Evolutionary conservation across 1,140 invertebrate genomes (phyloP).

Genomic region (Diplogasteroides magnus): DNA sequence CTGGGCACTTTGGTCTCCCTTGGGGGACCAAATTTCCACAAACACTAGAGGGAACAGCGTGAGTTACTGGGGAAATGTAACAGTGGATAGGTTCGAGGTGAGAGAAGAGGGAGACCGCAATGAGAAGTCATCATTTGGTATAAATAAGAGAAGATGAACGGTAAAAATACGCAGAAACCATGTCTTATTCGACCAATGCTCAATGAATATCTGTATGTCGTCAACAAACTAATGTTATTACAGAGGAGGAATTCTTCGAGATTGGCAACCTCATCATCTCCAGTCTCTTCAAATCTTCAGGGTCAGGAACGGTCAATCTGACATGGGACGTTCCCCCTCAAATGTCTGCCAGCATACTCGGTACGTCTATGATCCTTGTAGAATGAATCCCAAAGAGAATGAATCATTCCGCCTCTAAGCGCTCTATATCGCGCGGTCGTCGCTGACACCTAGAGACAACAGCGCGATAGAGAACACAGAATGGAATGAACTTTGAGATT

Average conservation of each 20-base stretch:
- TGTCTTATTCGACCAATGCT: not conserved
- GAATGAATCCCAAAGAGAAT: too few species aligned
- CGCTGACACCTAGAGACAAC: too few species aligned
- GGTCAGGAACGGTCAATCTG: conserved; percentile 48
- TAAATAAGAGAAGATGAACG: too few species aligned
- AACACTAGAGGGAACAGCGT: too few species aligned
- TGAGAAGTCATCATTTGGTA: not conserved
- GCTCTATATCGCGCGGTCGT: too few species aligned
- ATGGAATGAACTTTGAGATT: not conserved
- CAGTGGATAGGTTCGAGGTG: not conserved
- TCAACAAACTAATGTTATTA: not conserved
- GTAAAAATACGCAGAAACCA: not conserved
- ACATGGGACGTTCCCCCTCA: conserved; percentile 51
- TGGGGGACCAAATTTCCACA: too few species aligned
- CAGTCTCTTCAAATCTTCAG: conserved; percentile 42
- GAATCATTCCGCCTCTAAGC: too few species aligned
- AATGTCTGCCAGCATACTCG: conserved; percentile 35
- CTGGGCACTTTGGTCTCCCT: too few species aligned
- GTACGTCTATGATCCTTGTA: too few species aligned
- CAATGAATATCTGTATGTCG: not conserved
- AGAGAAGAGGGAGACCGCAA: not conserved
- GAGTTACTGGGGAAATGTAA: not conserved
- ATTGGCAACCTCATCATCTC: conserved; percentile 52
- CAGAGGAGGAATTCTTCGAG: conserved; percentile 48
- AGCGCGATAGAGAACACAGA: not conserved